Percentiles rank a stretch among this genome's conserved stretches.
phyloP scores from a whole-genome alignment of 2,113 vertebrate species.

The Tautogolabrus adspersus region DNA sequence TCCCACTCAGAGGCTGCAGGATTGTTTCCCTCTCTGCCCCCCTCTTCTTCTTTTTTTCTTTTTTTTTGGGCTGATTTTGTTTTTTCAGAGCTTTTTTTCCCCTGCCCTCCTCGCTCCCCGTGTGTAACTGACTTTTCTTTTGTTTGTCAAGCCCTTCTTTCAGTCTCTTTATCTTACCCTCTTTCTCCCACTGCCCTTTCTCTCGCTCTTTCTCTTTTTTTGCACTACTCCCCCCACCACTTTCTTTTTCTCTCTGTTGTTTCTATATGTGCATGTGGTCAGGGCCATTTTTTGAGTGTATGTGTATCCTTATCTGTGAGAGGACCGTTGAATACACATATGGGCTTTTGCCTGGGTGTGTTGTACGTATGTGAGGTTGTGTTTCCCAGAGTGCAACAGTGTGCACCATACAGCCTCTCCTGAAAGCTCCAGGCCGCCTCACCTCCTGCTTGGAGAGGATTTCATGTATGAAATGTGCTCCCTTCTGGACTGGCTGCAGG shows the following conservation, averaged over 20 bases:
- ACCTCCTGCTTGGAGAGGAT: constrained; percentile 53
- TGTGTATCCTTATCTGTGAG: constrained; percentile 50
- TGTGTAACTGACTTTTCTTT: constrained; percentile 72
- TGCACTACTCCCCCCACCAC: constrained; percentile 2
- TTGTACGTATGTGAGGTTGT: constrained; percentile 3
- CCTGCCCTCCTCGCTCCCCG: constrained; percentile 41
- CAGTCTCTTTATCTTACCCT: constrained; percentile 50
- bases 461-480: constrained; percentile 56
- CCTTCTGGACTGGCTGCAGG: constrained; percentile 40
- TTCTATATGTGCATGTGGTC: constrained; percentile 40
- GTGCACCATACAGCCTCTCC: constrained; percentile 18
- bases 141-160: constrained; percentile 65
- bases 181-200: constrained; percentile 58
- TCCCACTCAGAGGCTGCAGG: constrained; percentile 46
- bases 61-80: constrained; percentile 54
- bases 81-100: constrained; percentile 47
- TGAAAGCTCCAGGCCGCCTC: constrained; percentile 48
- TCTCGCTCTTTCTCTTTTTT: constrained; percentile 59
- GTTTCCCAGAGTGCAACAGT: constrained; percentile 37
- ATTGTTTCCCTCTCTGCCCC: constrained; percentile 3
- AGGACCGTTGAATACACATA: constrained; percentile 24
- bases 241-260: constrained; percentile 29
- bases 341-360: constrained; percentile 44
- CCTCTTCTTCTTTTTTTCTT: not conserved
- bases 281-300: constrained; percentile 26